phyloP scores from a whole-genome alignment of 2,113 vertebrate species.

The Saguinus midas region DNA sequence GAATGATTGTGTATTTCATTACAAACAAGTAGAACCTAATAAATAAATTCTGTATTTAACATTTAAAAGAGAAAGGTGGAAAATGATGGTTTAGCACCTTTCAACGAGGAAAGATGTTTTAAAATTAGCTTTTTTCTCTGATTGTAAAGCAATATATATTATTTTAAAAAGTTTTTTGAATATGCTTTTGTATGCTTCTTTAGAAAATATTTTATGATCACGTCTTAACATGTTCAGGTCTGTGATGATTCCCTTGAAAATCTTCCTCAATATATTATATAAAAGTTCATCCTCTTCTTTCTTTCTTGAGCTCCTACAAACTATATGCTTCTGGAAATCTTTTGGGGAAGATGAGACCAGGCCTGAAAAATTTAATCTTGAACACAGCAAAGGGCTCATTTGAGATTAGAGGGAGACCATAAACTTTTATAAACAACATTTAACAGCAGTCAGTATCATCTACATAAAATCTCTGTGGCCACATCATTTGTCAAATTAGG shows the following conservation, averaged over 20 bases:
- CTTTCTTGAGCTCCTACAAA: constrained; percentile 5
- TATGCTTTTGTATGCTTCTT: constrained; percentile 40
- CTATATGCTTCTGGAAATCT: neutral
- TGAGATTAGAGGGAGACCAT: neutral
- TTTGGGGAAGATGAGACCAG: neutral
- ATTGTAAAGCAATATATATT: neutral
- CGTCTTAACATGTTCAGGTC: neutral
- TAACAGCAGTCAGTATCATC: neutral
- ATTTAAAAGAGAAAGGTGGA: neutral
- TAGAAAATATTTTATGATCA: constrained; percentile 19
- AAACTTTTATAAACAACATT: constrained; percentile 14
- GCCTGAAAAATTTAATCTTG: constrained; percentile 7
- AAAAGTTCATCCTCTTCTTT: neutral
- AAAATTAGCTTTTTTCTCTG: constrained; percentile 4
- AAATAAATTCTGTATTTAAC: neutral
- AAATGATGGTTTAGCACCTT: neutral
- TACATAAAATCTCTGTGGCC: neutral
- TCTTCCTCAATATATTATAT: neutral
- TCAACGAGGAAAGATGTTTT: neutral
- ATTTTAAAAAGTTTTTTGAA: neutral
- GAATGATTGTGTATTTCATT: neutral
- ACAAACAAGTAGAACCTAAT: constrained; percentile 10
- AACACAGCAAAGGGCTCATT: neutral
- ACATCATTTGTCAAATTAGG: neutral
- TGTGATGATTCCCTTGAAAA: constrained; percentile 20